Evolutionary conservation across 2,113 vertebrate species (phyloP).

Genomic region (Carassius carassius): DNA sequence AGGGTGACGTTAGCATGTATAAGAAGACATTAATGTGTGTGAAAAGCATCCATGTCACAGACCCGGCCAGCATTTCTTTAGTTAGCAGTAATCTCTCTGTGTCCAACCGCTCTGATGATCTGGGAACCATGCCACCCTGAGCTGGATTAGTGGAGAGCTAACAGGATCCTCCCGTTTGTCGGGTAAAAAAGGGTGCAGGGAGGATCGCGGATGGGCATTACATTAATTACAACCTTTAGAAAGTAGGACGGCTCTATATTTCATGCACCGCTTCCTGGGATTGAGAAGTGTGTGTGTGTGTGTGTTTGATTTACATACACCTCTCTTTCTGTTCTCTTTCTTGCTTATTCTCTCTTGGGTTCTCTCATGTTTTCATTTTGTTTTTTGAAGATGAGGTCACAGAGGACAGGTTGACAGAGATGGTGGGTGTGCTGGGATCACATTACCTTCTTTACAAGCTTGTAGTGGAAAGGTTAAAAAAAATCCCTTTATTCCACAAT

Average conservation of each 20-base stretch:
- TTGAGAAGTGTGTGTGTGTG: background rate
- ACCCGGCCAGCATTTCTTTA: slow-evolving; percentile 22
- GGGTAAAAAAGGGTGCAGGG: slow-evolving; percentile 48
- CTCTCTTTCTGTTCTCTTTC: background rate
- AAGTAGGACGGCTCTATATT: slow-evolving; percentile 52
- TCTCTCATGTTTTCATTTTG: background rate
- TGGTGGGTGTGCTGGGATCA: background rate
- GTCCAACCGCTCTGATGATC: slow-evolving; percentile 50
- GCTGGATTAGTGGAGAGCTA: slow-evolving; percentile 69
- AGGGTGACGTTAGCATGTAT: background rate
- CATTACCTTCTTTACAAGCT: background rate
- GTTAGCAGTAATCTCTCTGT: slow-evolving; percentile 38
- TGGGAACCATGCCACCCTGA: slow-evolving; percentile 66
- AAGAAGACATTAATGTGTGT: background rate
- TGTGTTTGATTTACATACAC: slow-evolving; percentile 14
- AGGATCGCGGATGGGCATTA: slow-evolving; percentile 34
- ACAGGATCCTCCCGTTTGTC: slow-evolving; percentile 64
- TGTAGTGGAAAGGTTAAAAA: background rate
- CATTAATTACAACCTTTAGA: slow-evolving; percentile 64
- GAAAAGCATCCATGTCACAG: slow-evolving; percentile 1
- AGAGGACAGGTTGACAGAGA: background rate
- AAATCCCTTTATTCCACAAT: slow-evolving; percentile 8
- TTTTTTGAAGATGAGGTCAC: background rate
- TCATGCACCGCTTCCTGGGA: slow-evolving; percentile 44
- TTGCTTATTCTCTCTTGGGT: background rate